These are phyloP conservation scores for Plestiodon gilberti DNA, from an alignment of 2,113 vertebrate species.

Conservation along the genomic window DNA sequence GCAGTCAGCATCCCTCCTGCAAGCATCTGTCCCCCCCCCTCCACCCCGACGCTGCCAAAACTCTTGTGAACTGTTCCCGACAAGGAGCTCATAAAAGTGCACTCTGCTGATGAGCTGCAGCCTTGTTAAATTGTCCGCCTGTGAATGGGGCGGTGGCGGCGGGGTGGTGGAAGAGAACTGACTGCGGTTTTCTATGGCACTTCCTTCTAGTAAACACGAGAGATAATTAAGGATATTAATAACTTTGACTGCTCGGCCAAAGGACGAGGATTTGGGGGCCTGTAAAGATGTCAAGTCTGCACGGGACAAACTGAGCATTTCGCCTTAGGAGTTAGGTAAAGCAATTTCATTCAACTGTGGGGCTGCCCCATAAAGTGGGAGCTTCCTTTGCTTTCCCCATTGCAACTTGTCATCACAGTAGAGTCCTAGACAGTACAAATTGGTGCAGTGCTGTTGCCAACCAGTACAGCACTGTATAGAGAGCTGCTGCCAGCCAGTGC, in stretches of 20 bases:
- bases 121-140: not conserved
- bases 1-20: not conserved
- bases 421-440: no score
- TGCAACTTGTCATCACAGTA: no score
- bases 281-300: not conserved
- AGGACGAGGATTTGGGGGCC: not conserved
- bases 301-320: not conserved
- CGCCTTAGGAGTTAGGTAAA: no score
- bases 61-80: not conserved
- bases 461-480: no score
- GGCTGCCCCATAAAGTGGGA: not conserved
- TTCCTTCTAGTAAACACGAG: not conserved
- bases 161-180: not conserved
- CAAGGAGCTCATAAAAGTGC: not conserved
- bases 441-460: no score
- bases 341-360: not conserved
- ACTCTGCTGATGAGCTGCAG: not conserved
- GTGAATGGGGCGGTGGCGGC: not conserved
- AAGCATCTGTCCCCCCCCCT: no score
- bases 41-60: not conserved
- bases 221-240: not conserved
- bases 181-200: not conserved
- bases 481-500: no score
- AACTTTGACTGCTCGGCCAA: not conserved
- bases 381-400: not conserved